Conservation (phyloP, 1,140 invertebrate species). For the Lordiphosa clarofinis region DNA sequence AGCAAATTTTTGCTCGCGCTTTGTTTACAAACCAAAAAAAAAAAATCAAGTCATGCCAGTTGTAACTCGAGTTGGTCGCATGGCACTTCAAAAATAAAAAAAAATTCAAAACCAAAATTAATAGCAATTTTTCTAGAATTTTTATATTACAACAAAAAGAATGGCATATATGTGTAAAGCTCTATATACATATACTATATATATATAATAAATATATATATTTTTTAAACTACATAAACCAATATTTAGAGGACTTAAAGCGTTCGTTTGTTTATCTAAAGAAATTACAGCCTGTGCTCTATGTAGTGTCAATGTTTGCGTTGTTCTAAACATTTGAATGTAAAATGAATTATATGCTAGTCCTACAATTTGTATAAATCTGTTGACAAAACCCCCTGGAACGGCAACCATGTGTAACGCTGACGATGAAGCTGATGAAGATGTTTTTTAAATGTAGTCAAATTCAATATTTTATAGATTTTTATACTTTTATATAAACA, state of each 20-base stretch:
- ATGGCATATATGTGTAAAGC: conserved; percentile 32
- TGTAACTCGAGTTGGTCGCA: conserved; percentile 53
- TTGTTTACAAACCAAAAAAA: conserved; percentile 58
- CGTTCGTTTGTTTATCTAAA: conserved; percentile 51
- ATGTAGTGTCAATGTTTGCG: conserved; percentile 52
- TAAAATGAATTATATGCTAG: conserved; percentile 63
- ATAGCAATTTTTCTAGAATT: conserved; percentile 78
- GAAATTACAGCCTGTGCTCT: conserved; percentile 54
- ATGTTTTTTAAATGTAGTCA: conserved; percentile 72
- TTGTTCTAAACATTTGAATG: conserved; percentile 64
- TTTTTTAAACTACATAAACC: conserved; percentile 57
- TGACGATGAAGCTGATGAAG: conserved; percentile 47
- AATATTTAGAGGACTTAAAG: conserved; percentile 50
- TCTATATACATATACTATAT: conserved; percentile 45
- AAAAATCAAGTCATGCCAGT: conserved; percentile 39
- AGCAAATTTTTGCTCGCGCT: conserved; percentile 77
- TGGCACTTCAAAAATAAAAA: conserved; percentile 36
- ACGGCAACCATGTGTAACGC: conserved; percentile 36
- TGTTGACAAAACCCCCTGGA: conserved; percentile 39
- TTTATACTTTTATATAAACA: conserved; percentile 77
- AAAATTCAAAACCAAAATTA: conserved; percentile 41
- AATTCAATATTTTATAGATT: conserved; percentile 77
- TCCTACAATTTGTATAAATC: conserved; percentile 36
- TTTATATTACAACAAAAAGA: conserved; percentile 68
- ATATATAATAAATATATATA: conserved; percentile 40